A percentile compares a stretch with the other conserved stretches of the same genome.
These are phyloP conservation scores for Bucco capensis DNA, from an alignment of 2,113 vertebrate species.

Conservation along the genomic window DNA sequence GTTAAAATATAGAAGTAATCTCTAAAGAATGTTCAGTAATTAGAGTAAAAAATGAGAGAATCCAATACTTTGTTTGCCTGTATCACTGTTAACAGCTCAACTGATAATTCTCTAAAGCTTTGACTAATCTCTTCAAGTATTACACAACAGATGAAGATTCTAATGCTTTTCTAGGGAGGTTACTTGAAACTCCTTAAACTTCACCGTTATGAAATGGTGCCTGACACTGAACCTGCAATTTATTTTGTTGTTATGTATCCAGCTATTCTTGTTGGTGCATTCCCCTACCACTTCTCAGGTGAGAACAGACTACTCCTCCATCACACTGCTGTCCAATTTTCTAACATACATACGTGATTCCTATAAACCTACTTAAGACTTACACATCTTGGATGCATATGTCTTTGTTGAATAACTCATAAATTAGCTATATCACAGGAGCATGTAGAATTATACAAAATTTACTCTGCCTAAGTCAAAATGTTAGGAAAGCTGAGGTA, in stretches of 20 bases:
- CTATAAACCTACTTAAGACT: background rate
- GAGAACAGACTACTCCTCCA: background rate
- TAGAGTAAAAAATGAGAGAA: background rate
- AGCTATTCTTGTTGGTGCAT: background rate
- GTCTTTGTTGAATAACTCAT: background rate
- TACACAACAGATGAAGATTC: background rate
- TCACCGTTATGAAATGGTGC: background rate
- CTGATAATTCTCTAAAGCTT: background rate
- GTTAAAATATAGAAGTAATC: background rate
- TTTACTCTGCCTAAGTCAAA: background rate
- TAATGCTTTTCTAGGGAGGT: background rate
- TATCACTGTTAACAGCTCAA: background rate
- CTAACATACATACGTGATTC: background rate
- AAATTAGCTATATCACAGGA: background rate
- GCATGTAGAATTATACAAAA: background rate
- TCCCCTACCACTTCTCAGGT: background rate
- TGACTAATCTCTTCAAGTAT: background rate
- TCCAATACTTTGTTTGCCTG: background rate
- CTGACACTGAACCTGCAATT: rapidly evolving
- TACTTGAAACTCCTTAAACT: background rate
- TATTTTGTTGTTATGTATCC: background rate
- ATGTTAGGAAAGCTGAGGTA: background rate
- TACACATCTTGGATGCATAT: background rate
- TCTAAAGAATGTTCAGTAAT: background rate
- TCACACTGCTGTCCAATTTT: background rate